These are phyloP conservation scores for Nymphalis polychloros DNA, from an alignment of 2,888 invertebrate species.

Conservation along the genomic window DNA sequence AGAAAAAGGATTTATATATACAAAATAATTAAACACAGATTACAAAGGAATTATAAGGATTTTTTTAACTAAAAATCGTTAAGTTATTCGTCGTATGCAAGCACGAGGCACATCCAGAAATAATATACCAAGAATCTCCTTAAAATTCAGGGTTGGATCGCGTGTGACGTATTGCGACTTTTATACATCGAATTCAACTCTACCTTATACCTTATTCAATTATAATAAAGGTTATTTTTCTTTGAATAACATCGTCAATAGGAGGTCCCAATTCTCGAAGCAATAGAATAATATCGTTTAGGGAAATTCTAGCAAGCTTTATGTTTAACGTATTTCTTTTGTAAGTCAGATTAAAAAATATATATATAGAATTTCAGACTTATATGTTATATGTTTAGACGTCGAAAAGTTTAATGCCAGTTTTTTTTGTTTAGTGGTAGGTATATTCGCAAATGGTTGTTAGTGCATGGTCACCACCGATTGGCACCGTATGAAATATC, in stretches of 20 bases:
- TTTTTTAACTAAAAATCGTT: not conserved
- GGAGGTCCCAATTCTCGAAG: conserved; percentile 21
- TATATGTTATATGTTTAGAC: too few relatives aligned
- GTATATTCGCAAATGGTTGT: too few relatives aligned
- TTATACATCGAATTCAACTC: conserved; percentile 15
- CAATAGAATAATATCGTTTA: conserved; percentile 30
- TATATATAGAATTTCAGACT: too few relatives aligned
- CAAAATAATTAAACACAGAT: too few relatives aligned
- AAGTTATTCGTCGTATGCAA: not conserved
- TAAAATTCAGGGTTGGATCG: conserved; percentile 38
- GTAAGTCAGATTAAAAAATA: conserved; percentile 17
- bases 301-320: conserved; percentile 27
- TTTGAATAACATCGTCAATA: not conserved
- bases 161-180: conserved; percentile 30
- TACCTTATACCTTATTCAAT: conserved; percentile 9
- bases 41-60: too few relatives aligned
- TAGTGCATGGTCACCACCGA: too few relatives aligned
- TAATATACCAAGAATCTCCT: conserved; percentile 19
- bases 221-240: conserved; percentile 22
- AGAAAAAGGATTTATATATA: too few relatives aligned
- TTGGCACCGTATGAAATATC: too few relatives aligned
- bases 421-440: too few relatives aligned
- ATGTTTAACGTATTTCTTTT: conserved; percentile 14
- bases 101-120: conserved; percentile 26
- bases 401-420: too few relatives aligned